phyloP scores from a whole-genome alignment of 1,140 invertebrate species.

The Tetramorium simillimum region DNA sequence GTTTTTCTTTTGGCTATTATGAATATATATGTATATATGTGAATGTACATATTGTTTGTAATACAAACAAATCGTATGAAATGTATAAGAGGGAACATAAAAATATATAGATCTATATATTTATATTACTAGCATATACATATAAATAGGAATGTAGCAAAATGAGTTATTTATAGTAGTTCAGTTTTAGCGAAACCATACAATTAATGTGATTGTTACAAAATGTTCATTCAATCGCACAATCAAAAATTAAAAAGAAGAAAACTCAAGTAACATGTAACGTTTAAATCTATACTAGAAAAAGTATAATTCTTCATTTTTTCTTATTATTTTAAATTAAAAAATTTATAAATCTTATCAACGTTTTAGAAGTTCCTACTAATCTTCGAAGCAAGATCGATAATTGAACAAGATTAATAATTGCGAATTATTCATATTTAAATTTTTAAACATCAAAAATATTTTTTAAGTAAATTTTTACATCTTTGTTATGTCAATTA shows the following conservation, averaged over 20 bases:
- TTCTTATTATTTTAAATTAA: background rate
- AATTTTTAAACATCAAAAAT: background rate
- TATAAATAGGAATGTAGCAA: background rate
- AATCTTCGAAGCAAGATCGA: background rate
- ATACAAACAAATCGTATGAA: background rate
- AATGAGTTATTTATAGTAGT: background rate
- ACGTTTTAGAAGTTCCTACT: background rate
- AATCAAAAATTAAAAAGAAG: background rate
- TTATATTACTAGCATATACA: background rate
- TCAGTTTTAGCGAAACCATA: background rate
- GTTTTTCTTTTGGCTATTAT: background rate
- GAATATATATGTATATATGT: background rate
- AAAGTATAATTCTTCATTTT: background rate
- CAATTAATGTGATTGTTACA: background rate
- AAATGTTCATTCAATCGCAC: background rate
- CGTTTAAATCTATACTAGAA: background rate
- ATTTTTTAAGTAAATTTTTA: background rate
- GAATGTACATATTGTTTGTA: background rate
- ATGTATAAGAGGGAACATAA: background rate
- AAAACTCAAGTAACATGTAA: background rate
- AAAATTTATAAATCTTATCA: background rate
- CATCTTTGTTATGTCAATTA: background rate
- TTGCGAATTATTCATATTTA: conserved; percentile 9
- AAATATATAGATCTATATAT: background rate
- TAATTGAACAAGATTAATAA: background rate